Percentiles rank a stretch among this genome's conserved stretches.
Conservation (phyloP, 1,140 invertebrate species). For the Heliconius congener region DNA sequence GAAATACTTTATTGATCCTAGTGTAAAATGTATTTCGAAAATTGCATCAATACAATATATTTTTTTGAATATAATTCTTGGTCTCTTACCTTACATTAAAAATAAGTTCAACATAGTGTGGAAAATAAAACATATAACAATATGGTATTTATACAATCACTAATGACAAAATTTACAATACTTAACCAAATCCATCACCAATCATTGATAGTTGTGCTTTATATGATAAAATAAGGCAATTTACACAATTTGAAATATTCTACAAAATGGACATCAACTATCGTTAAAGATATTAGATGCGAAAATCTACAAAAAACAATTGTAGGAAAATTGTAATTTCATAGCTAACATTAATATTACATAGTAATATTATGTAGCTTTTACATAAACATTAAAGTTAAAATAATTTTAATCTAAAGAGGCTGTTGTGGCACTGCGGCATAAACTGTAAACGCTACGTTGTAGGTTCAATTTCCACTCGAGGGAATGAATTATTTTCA, state of each 20-base stretch:
- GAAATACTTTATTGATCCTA: conserved; percentile 80
- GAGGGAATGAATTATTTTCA: too few species aligned
- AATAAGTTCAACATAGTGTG: conserved; percentile 68
- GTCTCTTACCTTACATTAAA: conserved; percentile 73
- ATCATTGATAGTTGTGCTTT: conserved; percentile 36
- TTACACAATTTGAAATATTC: conserved; percentile 26
- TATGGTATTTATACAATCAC: conserved; percentile 66
- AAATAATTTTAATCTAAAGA: too few species aligned
- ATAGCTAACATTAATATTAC: conserved; percentile 50
- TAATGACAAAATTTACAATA: conserved; percentile 69
- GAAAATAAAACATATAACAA: conserved; percentile 69
- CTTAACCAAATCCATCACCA: conserved; percentile 43
- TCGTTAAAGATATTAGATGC: conserved; percentile 25
- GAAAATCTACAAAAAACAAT: conserved; percentile 24
- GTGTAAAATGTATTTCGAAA: conserved; percentile 79
- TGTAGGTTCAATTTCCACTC: too few species aligned
- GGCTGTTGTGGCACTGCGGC: too few species aligned
- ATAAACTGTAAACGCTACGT: too few species aligned
- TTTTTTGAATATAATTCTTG: conserved; percentile 73
- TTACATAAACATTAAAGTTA: conserved; percentile 42
- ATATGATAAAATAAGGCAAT: conserved; percentile 26
- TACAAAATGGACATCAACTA: conserved; percentile 21
- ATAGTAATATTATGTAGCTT: conserved; percentile 52
- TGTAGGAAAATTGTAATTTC: conserved; percentile 44
- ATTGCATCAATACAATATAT: conserved; percentile 77